Percentiles rank a stretch among this genome's conserved stretches.
Evolutionary conservation across 2,797 vertebrate species (phyloP).

Genomic region (Trichosurus vulpecula): DNA sequence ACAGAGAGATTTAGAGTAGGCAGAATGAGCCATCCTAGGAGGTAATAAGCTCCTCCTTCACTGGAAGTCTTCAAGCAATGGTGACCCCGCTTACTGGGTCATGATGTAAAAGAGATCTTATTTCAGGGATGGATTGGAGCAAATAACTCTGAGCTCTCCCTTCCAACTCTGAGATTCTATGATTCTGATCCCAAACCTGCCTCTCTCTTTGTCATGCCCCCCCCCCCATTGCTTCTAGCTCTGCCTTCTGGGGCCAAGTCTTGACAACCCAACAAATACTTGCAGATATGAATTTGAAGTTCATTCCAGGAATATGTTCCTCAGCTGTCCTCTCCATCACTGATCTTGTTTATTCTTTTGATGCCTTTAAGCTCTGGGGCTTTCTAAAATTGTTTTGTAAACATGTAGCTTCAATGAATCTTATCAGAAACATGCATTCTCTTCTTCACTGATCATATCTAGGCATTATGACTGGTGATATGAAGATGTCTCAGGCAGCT

Average conservation of each 20-base stretch:
- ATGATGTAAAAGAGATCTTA: neutral
- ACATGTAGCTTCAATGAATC: neutral
- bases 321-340: accelerated
- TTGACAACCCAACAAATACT: neutral
- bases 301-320: conserved; percentile 48
- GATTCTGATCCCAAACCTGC: neutral
- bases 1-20: neutral
- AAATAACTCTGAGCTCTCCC: neutral
- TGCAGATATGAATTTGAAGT: conserved; percentile 9
- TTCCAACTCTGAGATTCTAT: neutral
- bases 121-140: neutral
- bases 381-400: neutral
- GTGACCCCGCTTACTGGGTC: neutral
- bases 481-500: neutral
- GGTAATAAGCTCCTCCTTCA: neutral
- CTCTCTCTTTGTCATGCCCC: neutral
- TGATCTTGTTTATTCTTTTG: neutral
- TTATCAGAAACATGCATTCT: neutral
- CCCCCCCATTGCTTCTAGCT: neutral
- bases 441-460: neutral
- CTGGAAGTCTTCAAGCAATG: neutral
- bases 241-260: neutral
- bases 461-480: neutral
- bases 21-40: neutral
- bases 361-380: accelerated